Percentiles rank a stretch among this genome's conserved stretches.
Evolutionary conservation across 2,113 vertebrate genomes (phyloP).

Genomic region (Puntigrus tetrazona): DNA sequence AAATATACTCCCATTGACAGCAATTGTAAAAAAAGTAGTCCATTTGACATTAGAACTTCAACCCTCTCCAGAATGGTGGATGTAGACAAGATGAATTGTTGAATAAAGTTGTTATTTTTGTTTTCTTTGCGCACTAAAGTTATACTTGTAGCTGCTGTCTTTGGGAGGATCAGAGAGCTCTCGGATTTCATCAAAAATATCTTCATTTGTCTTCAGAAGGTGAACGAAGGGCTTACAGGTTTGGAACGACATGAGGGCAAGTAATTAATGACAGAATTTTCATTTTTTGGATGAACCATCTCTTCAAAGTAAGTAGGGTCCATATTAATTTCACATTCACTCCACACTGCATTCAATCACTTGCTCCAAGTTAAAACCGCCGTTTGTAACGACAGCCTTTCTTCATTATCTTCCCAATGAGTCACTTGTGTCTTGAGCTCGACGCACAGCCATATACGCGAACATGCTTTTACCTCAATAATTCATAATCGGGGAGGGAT

Average conservation of each 20-base stretch:
- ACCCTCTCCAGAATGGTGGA: too few species aligned
- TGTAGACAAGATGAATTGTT: too few species aligned
- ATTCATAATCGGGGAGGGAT: slow-evolving; percentile 81
- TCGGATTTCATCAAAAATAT: too few species aligned
- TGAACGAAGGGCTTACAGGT: background rate
- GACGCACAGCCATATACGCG: slow-evolving; percentile 69
- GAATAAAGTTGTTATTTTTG: too few species aligned
- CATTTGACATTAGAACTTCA: too few species aligned
- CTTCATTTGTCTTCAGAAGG: background rate
- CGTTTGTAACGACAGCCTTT: slow-evolving; percentile 56
- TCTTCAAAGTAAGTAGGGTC: background rate
- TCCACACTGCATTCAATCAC: background rate
- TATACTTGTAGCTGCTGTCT: too few species aligned
- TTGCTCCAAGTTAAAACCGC: background rate
- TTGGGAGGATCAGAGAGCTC: too few species aligned
- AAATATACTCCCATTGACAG: too few species aligned
- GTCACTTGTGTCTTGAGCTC: slow-evolving; percentile 65
- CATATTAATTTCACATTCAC: background rate
- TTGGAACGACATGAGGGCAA: too few species aligned
- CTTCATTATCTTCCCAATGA: slow-evolving; percentile 62
- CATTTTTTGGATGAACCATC: background rate
- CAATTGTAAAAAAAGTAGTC: too few species aligned
- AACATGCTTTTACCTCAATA: slow-evolving; percentile 84
- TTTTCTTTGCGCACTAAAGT: too few species aligned
- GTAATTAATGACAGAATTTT: too few species aligned